A percentile compares a stretch with the other conserved stretches of the same genome.
Evolutionary conservation across 2,113 vertebrate genomes (phyloP).

Genomic region (Hemiprocne comata): DNA sequence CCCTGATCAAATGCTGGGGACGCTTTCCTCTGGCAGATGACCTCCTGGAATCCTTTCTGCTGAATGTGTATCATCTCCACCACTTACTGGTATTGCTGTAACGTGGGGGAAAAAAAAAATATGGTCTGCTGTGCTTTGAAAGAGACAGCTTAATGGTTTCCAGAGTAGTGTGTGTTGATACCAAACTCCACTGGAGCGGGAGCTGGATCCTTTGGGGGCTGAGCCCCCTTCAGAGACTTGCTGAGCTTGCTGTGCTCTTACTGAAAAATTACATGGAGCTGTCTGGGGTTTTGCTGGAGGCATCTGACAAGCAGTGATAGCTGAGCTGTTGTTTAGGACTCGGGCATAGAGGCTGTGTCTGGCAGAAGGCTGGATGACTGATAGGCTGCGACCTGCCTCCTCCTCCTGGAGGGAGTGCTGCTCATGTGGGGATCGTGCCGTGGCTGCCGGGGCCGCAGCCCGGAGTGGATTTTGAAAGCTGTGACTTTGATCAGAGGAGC

Average conservation of each 20-base stretch:
- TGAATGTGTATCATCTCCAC: neutral
- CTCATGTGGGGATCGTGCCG: neutral
- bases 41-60: conserved; percentile 47
- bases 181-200: neutral
- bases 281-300: conserved; percentile 39
- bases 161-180: neutral
- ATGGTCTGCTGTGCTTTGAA: neutral
- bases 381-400: conserved; percentile 41
- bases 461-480: neutral
- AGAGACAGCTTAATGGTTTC: conserved; percentile 5
- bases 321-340: neutral
- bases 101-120: neutral
- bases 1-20: conserved; percentile 36
- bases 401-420: neutral
- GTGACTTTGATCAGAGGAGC: neutral
- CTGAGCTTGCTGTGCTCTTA: conserved; percentile 22
- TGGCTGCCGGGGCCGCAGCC: neutral
- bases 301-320: conserved; percentile 19
- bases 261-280: neutral
- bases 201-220: neutral
- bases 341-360: neutral
- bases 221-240: neutral
- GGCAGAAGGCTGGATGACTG: neutral
- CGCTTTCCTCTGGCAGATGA: conserved; percentile 34
- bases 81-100: neutral